Base-by-base conservation (phyloP, 2,113 vertebrate genomes). In the Spea bombifrons region DNA sequence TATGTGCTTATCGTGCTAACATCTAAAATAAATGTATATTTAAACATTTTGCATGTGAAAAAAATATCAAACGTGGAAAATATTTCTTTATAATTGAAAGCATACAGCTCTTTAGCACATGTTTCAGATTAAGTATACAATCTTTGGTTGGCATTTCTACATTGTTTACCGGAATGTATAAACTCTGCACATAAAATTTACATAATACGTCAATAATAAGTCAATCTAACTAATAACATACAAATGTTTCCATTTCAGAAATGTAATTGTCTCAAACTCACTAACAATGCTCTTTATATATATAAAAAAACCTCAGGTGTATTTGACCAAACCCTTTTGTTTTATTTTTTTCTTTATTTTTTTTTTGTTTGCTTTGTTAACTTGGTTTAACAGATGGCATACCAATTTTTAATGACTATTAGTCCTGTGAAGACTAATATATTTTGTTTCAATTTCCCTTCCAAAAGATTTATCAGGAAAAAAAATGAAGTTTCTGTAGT, bases 101-200 rank as follows among this genome's bases (percentile, higher is more conserved):
- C 71, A 73, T 68, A 63, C 16, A 65, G 64, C 43, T 55, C 46
- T 68, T 8, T 43, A 59, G 53, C 71, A 80, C 52, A 67, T 80
- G 77, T 44, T 73, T 80, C 59, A 59, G 44, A 80, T 80, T 73
- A 80, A 80, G 61, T 73, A 73, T 67, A 73, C 63, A 80, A 68
- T 73, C 71, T 79, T 17, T 6, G 49, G 10, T 15, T 79, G 69
- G 70, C 69, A 66, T 79, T 79, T 79, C 76, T 67, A 66, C 53
- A 73, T 80, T 73, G 77, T 80, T 80, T 80, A 80, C 71, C 70
- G 59, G 71, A 80, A 80, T 73, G 49, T 73, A 67, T 73, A 80
- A 80, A 80, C 77, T 67, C 71, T 73, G 65, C 70, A 72, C 71
- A 80, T 73, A 73, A 67, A 73, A 73, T 80, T 73, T 73, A 80